These are phyloP conservation scores for Petrocephalus zakoni DNA, from an alignment of 2,113 vertebrate species.

Conservation along the genomic window DNA sequence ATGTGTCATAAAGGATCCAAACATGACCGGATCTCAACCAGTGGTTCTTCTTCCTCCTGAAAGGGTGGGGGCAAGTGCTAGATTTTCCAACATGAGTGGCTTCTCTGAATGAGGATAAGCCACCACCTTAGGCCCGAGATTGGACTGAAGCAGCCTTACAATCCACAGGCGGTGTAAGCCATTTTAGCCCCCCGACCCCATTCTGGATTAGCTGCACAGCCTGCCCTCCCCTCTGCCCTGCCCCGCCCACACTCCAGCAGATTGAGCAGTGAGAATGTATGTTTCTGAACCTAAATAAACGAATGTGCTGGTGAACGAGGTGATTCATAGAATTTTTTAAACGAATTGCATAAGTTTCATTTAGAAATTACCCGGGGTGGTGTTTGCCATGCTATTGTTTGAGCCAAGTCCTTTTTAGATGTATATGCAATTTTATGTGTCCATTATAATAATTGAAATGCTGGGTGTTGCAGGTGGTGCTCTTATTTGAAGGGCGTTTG, in stretches of 20 bases:
- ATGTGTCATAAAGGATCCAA: not conserved
- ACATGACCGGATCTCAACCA: not conserved
- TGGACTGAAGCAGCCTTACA: slow-evolving; percentile 30
- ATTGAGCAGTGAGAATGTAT: not conserved
- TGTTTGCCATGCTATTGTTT: not conserved
- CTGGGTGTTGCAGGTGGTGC: not conserved
- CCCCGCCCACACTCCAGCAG: not conserved
- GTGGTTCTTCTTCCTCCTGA: not conserved
- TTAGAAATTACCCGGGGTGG: not conserved
- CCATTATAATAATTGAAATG: slow-evolving; percentile 19
- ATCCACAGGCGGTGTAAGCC: slow-evolving; percentile 28
- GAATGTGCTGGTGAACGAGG: not conserved
- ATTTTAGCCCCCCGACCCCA: slow-evolving; percentile 23
- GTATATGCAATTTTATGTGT: not conserved
- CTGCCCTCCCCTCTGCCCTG: not conserved
- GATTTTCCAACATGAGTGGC: not conserved
- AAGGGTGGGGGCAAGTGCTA: not conserved
- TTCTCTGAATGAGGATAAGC: slow-evolving; percentile 23
- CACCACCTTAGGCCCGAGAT: slow-evolving; percentile 27
- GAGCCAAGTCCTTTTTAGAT: not conserved
- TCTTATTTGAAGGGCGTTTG: not conserved
- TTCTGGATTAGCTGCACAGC: not conserved
- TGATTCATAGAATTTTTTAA: not conserved
- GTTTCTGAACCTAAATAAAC: not conserved
- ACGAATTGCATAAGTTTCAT: not conserved